These are phyloP conservation scores for Chaetophractus vellerosus DNA, from an alignment of 2,797 vertebrate genomes.

Conservation along the genomic window DNA sequence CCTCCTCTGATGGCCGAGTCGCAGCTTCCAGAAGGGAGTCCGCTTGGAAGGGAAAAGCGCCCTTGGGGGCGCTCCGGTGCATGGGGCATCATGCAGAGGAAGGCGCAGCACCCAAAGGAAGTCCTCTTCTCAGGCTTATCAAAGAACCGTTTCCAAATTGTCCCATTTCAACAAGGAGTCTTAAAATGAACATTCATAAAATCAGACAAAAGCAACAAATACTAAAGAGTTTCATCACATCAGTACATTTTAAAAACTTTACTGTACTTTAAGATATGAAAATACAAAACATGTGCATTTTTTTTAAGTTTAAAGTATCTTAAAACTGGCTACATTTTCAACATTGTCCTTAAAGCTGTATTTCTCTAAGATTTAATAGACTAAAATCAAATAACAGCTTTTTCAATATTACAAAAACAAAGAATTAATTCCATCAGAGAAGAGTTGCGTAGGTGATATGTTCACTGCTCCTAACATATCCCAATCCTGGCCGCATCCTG, in stretches of 20 bases:
- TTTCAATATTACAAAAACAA: slow-evolving; percentile 52
- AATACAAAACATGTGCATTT: slow-evolving; percentile 81
- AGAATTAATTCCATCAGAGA: background rate
- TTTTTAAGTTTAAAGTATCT: slow-evolving; percentile 45
- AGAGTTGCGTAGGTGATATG: background rate
- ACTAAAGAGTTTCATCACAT: slow-evolving; percentile 80
- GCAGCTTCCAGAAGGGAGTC: slow-evolving; percentile 67
- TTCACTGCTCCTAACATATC: background rate
- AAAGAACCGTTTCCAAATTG: slow-evolving; percentile 88
- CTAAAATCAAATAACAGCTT: slow-evolving; percentile 28
- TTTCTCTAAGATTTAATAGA: slow-evolving; percentile 59
- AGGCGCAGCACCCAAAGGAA: slow-evolving; percentile 79
- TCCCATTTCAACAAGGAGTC: slow-evolving; percentile 90
- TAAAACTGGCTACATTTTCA: slow-evolving; percentile 51
- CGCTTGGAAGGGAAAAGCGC: slow-evolving; percentile 78
- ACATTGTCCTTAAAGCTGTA: slow-evolving; percentile 63
- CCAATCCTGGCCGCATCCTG: background rate
- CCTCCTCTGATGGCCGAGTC: slow-evolving; percentile 54
- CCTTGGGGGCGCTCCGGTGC: slow-evolving; percentile 78
- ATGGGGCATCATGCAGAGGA: slow-evolving; percentile 76
- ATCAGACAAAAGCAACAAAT: slow-evolving; percentile 90
- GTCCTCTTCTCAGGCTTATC: slow-evolving; percentile 86
- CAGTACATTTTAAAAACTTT: slow-evolving; percentile 84
- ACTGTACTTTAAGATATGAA: slow-evolving; percentile 74
- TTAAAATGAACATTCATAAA: slow-evolving; percentile 92